Percentiles rank a stretch among this genome's conserved stretches.
Evolutionary conservation across 2,888 invertebrate genomes (phyloP).

Genomic region (Stenichneumon culpator): DNA sequence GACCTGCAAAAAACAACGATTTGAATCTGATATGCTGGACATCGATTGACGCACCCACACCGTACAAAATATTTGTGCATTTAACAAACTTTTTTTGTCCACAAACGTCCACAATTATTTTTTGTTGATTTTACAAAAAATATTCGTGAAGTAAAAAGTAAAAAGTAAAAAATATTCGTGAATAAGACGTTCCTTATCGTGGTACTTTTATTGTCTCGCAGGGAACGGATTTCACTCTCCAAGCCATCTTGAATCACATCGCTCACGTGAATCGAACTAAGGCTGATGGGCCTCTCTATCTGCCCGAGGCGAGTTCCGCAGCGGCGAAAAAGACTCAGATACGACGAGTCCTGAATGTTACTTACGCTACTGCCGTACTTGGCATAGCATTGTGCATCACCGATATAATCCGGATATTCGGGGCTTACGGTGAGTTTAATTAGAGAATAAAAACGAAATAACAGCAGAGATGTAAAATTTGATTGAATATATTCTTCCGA

Average conservation of each 20-base stretch:
- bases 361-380: constrained; percentile 86
- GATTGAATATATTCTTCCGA: neutral
- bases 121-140: too few species aligned
- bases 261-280: constrained; percentile 86
- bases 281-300: constrained; percentile 81
- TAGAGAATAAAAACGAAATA: neutral
- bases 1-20: neutral
- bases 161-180: too few species aligned
- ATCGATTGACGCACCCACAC: too few species aligned
- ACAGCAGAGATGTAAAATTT: neutral
- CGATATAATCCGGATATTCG: constrained; percentile 86
- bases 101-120: too few species aligned
- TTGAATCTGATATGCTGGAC: neutral
- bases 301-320: constrained; percentile 80
- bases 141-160: too few species aligned
- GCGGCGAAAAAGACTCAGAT: constrained; percentile 84
- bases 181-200: neutral
- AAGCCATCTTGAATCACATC: constrained; percentile 86
- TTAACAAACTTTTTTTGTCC: too few species aligned
- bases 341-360: constrained; percentile 86
- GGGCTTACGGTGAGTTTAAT: constrained; percentile 85
- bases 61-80: too few species aligned
- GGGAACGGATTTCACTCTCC: constrained; percentile 85
- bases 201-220: constrained; percentile 69
- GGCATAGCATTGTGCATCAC: constrained; percentile 86